These are phyloP conservation scores for Lydus trimaculatus DNA, from an alignment of 2,888 invertebrate genomes.

Conservation along the genomic window DNA sequence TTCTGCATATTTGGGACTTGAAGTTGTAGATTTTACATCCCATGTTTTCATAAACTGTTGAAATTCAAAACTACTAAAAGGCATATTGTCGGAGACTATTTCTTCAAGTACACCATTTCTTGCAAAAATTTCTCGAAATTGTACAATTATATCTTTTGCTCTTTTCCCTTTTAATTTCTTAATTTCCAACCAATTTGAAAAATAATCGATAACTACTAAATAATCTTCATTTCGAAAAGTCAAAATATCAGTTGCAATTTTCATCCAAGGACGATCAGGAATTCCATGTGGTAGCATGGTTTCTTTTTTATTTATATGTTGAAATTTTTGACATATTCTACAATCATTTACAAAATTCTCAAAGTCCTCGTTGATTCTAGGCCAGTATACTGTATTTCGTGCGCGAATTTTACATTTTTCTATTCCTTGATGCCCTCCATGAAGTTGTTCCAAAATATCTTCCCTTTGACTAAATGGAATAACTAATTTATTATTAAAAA, in stretches of 20 bases:
- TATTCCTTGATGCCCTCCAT: too few species aligned
- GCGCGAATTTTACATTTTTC: too few species aligned
- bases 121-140: conserved; percentile 35
- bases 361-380: conserved; percentile 18
- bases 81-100: conserved; percentile 39
- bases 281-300: conserved; percentile 5
- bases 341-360: conserved; percentile 12
- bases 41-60: conserved; percentile 33
- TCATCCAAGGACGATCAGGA: conserved; percentile 11
- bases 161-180: conserved; percentile 23
- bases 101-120: conserved; percentile 34
- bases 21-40: conserved; percentile 32
- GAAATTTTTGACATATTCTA: conserved; percentile 16
- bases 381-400: too few species aligned
- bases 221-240: conserved; percentile 25
- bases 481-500: conserved; percentile 35
- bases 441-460: too few species aligned
- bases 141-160: conserved; percentile 23
- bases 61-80: conserved; percentile 33
- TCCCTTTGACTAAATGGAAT: conserved; percentile 30
- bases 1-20: conserved; percentile 36
- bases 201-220: conserved; percentile 40
- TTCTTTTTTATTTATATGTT: conserved; percentile 10
- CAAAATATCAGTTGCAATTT: conserved; percentile 24
- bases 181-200: conserved; percentile 40